A percentile compares a stretch with the other conserved stretches of the same genome.
phyloP scores from a whole-genome alignment of 2,888 invertebrate genomes.

The Chymomyza amoena region DNA sequence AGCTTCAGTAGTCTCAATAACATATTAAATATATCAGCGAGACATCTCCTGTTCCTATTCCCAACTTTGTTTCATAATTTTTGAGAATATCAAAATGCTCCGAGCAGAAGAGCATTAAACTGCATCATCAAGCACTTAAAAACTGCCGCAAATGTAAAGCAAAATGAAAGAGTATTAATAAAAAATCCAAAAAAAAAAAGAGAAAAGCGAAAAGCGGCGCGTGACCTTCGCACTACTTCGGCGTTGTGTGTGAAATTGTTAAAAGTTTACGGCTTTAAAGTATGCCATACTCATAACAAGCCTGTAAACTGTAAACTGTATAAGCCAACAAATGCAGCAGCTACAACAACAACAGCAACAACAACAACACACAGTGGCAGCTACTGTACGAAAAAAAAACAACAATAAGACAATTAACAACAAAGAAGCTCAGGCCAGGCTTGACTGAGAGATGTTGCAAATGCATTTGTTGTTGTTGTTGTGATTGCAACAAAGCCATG shows the following conservation, averaged over 20 bases:
- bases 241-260: constrained; percentile 19
- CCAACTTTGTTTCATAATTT: too few species aligned
- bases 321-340: constrained; percentile 15
- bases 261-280: neutral
- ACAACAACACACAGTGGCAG: neutral
- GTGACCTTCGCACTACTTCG: constrained; percentile 65
- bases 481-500: neutral
- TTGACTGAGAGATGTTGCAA: constrained; percentile 12
- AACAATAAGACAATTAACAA: constrained; percentile 20
- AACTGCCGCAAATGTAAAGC: neutral
- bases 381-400: constrained; percentile 20
- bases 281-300: neutral
- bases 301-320: constrained; percentile 9
- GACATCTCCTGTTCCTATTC: too few species aligned
- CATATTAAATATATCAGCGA: too few species aligned
- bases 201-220: constrained; percentile 63
- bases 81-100: neutral
- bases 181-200: constrained; percentile 53
- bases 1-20: too few species aligned
- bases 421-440: constrained; percentile 44
- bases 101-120: neutral
- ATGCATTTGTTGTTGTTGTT: constrained; percentile 8
- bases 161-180: constrained; percentile 5
- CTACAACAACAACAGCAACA: neutral
- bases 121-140: neutral